Percentiles rank a stretch among this genome's conserved stretches.
Evolutionary conservation across 2,797 vertebrate genomes (phyloP).

Genomic region (Hippoglossus hippoglossus): DNA sequence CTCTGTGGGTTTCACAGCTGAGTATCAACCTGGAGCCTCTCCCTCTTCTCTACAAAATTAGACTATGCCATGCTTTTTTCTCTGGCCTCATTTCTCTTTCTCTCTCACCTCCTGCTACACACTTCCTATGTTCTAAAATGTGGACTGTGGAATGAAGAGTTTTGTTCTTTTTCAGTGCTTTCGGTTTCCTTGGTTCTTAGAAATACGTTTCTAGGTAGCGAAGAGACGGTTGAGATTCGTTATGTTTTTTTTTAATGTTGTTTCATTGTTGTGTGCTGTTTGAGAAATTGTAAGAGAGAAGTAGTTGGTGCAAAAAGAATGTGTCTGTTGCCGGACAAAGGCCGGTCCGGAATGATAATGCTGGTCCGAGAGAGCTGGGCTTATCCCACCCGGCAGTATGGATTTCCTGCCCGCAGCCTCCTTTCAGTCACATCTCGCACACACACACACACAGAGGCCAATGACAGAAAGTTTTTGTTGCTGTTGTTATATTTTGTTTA

Average conservation of each 20-base stretch:
- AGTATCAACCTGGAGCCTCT: conserved; percentile 54
- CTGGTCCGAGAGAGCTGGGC: conserved; percentile 72
- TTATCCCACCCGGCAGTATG: conserved; percentile 74
- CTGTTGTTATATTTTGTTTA: not conserved
- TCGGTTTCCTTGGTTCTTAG: not conserved
- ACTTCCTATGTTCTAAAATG: conserved; percentile 57
- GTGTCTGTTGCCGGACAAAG: conserved; percentile 75
- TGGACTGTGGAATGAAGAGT: conserved; percentile 39
- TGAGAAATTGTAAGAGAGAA: conserved; percentile 39
- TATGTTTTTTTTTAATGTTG: not conserved
- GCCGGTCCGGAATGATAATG: conserved; percentile 77
- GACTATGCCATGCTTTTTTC: conserved; percentile 35
- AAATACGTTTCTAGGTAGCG: conserved; percentile 4
- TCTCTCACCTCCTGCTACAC: conserved; percentile 25
- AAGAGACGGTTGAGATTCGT: not conserved
- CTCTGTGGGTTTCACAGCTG: conserved; percentile 50
- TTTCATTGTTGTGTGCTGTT: conserved; percentile 26
- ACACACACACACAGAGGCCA: conserved; percentile 11
- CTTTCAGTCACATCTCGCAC: conserved; percentile 61
- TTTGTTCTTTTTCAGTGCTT: conserved; percentile 25
- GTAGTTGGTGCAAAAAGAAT: conserved; percentile 74
- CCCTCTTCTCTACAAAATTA: conserved; percentile 48
- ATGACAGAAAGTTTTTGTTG: conserved; percentile 17
- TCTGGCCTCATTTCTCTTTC: conserved; percentile 43
- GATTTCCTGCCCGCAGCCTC: conserved; percentile 82